These are phyloP conservation scores for Teleogryllus occipitalis DNA, from an alignment of 1,140 invertebrate genomes.

Conservation along the genomic window DNA sequence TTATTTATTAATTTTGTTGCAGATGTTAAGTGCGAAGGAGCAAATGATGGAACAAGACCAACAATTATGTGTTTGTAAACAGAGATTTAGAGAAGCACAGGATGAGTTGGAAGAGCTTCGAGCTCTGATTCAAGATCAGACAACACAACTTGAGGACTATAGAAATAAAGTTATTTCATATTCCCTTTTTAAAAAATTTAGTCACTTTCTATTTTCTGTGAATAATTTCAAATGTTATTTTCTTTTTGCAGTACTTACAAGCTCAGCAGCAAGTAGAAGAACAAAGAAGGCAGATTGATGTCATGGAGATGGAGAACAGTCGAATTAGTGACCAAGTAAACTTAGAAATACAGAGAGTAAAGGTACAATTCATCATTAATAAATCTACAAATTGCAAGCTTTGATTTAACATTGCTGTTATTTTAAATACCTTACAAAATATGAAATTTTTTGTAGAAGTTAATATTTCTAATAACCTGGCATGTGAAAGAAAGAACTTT, in stretches of 20 bases:
- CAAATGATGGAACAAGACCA: conserved; percentile 55
- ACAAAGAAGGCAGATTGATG: conserved; percentile 57
- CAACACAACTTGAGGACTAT: conserved; percentile 61
- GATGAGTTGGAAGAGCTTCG: conserved; percentile 59
- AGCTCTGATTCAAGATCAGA: conserved; percentile 57
- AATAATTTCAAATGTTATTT: conserved; percentile 11
- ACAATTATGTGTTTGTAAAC: conserved; percentile 48
- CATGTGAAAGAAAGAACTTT: too few species aligned
- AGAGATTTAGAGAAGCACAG: conserved; percentile 52
- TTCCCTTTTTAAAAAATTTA: background rate
- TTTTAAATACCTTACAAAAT: too few species aligned
- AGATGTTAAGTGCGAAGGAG: conserved; percentile 45
- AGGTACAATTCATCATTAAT: conserved; percentile 32
- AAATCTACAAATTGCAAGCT: too few species aligned
- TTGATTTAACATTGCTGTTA: too few species aligned
- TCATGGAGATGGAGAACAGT: conserved; percentile 66
- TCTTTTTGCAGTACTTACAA: conserved; percentile 44
- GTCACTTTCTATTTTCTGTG: background rate
- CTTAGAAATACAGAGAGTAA: conserved; percentile 61
- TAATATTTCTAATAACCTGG: too few species aligned
- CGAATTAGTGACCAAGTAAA: conserved; percentile 67
- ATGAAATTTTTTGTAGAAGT: too few species aligned
- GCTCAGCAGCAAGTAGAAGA: conserved; percentile 67
- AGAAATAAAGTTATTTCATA: conserved; percentile 29
- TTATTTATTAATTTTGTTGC: conserved; percentile 11